Percentiles rank a stretch among this genome's conserved stretches.
Conservation (phyloP, 2,797 vertebrate species). For the Buceros bicornis region DNA sequence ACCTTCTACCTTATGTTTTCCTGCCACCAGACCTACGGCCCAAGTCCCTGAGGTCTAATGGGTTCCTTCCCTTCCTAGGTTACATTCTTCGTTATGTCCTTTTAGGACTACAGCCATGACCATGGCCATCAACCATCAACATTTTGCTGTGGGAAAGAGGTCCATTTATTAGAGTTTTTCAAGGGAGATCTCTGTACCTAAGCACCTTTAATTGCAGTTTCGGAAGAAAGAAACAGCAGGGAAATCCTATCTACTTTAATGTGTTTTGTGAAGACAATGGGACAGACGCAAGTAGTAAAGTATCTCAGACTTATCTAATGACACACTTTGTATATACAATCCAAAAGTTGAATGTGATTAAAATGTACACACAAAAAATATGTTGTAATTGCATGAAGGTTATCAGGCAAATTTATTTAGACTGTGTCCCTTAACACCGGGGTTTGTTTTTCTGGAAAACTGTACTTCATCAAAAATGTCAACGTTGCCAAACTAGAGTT, state of each 20-base stretch:
- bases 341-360: neutral
- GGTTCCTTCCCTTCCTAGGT: neutral
- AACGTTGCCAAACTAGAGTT: neutral
- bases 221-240: neutral
- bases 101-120: neutral
- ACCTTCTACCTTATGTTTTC: neutral
- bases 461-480: neutral
- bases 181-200: neutral
- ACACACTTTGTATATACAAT: neutral
- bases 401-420: constrained; percentile 48
- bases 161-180: neutral
- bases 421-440: neutral
- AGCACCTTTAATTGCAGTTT: neutral
- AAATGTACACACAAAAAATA: neutral
- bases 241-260: neutral
- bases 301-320: neutral
- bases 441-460: constrained; percentile 50
- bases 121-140: neutral
- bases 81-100: neutral
- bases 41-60: neutral
- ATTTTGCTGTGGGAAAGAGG: neutral
- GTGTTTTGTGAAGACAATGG: neutral
- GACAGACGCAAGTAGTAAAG: neutral
- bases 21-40: neutral
- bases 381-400: constrained; percentile 2